phyloP scores from a whole-genome alignment of 2,797 vertebrate genomes.

The Knipowitschia caucasica region DNA sequence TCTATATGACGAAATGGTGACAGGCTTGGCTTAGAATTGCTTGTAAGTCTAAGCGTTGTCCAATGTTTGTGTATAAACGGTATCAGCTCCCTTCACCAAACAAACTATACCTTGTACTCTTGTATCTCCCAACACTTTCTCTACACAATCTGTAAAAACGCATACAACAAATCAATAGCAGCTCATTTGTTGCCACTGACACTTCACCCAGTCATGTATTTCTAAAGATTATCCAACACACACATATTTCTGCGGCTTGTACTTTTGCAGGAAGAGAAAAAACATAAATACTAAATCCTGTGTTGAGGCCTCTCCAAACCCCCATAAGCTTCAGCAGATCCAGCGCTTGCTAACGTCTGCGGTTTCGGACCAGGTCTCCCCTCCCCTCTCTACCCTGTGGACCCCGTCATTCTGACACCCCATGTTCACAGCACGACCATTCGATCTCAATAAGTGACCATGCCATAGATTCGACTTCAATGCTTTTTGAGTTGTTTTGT shows the following conservation, averaged over 20 bases:
- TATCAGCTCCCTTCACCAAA: too few species aligned
- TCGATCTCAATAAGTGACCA: too few species aligned
- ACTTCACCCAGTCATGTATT: not conserved
- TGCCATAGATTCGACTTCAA: not conserved
- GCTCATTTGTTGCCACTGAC: not conserved
- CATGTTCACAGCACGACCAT: conserved; percentile 1
- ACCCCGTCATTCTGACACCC: conserved; percentile 50
- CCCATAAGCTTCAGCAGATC: conserved; percentile 54
- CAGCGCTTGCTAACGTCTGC: conserved; percentile 60
- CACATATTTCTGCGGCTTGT: not conserved
- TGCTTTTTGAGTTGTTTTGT: too few species aligned
- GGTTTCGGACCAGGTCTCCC: conserved; percentile 43
- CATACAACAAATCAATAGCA: not conserved
- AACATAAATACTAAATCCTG: conserved; percentile 12
- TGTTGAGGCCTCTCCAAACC: conserved; percentile 47
- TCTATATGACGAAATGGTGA: too few species aligned
- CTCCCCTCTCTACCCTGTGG: conserved; percentile 19
- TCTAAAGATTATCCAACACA: not conserved
- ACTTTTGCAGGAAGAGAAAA: too few species aligned
- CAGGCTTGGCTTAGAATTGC: too few species aligned
- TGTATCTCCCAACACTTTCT: too few species aligned
- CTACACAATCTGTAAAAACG: too few species aligned
- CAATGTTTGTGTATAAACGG: too few species aligned
- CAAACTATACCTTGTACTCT: too few species aligned
- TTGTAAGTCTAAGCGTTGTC: too few species aligned